phyloP scores from a whole-genome alignment of 2,113 vertebrate species.

The Eidolon helvum region DNA sequence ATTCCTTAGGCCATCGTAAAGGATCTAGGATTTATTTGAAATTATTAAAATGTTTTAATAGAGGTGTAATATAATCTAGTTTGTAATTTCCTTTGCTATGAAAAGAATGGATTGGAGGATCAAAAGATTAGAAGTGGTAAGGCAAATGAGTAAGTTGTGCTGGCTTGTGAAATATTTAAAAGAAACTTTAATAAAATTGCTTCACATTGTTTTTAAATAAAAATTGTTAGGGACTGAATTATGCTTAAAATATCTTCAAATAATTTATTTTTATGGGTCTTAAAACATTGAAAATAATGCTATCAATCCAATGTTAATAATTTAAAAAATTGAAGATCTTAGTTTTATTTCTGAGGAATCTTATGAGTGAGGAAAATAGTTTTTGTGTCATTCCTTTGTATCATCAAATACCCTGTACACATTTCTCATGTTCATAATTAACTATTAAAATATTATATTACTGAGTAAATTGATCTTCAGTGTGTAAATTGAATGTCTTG shows the following conservation, averaged over 20 bases:
- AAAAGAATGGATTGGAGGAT: not conserved
- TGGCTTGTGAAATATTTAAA: not conserved
- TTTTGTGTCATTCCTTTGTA: not conserved
- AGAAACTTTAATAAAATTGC: not conserved
- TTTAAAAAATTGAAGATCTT: not conserved
- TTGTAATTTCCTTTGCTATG: not conserved
- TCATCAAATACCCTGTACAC: not conserved
- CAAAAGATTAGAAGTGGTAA: not conserved
- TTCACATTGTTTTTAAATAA: not conserved
- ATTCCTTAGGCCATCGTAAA: not conserved
- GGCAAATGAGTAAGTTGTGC: not conserved
- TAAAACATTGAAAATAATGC: not conserved
- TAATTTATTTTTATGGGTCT: not conserved
- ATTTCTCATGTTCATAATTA: not conserved
- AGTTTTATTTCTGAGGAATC: not conserved
- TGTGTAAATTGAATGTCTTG: not conserved
- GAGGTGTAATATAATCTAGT: not conserved
- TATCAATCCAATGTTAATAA: not conserved
- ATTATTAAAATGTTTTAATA: not conserved
- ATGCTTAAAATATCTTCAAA: not conserved
- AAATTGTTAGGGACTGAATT: not conserved
- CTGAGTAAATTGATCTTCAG: slow-evolving; percentile 15
- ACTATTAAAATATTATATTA: not conserved
- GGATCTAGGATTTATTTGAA: not conserved
- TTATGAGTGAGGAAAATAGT: not conserved